These are phyloP conservation scores for Papilio dardanus DNA, from an alignment of 1,140 invertebrate genomes.

Conservation along the genomic window DNA sequence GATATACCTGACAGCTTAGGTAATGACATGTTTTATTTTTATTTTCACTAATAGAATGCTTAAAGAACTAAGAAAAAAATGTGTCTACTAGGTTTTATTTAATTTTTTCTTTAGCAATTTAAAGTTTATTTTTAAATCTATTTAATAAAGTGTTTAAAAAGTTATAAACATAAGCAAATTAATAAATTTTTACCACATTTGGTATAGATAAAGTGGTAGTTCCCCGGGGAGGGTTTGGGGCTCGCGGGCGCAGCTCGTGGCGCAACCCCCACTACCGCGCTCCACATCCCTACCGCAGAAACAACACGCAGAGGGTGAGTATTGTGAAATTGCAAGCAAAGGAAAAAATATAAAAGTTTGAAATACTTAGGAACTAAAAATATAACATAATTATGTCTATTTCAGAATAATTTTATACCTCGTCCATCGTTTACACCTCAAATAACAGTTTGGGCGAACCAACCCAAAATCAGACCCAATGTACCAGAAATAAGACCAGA, in stretches of 20 bases:
- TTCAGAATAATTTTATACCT: slow-evolving; percentile 64
- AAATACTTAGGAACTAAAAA: no score
- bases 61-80: no score
- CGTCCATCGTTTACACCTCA: slow-evolving; percentile 60
- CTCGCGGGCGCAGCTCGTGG: slow-evolving; percentile 57
- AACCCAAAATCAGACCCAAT: slow-evolving; percentile 37
- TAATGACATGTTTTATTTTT: slow-evolving; percentile 41
- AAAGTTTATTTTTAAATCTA: no score
- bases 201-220: slow-evolving; percentile 69
- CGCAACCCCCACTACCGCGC: slow-evolving; percentile 52
- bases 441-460: slow-evolving; percentile 40
- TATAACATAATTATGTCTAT: slow-evolving; percentile 38
- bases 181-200: background rate
- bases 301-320: slow-evolving; percentile 58
- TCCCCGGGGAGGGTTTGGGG: slow-evolving; percentile 49
- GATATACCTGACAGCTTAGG: slow-evolving; percentile 74
- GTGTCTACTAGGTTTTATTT: no score
- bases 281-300: slow-evolving; percentile 57
- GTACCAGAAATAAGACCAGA: slow-evolving; percentile 35
- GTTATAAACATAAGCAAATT: no score
- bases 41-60: no score
- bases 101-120: no score
- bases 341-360: no score
- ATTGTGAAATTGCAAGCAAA: no score
- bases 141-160: no score